Percentiles rank a stretch among this genome's conserved stretches.
These are phyloP conservation scores for Chalcis sispes DNA, from an alignment of 2,888 invertebrate species.

Conservation along the genomic window DNA sequence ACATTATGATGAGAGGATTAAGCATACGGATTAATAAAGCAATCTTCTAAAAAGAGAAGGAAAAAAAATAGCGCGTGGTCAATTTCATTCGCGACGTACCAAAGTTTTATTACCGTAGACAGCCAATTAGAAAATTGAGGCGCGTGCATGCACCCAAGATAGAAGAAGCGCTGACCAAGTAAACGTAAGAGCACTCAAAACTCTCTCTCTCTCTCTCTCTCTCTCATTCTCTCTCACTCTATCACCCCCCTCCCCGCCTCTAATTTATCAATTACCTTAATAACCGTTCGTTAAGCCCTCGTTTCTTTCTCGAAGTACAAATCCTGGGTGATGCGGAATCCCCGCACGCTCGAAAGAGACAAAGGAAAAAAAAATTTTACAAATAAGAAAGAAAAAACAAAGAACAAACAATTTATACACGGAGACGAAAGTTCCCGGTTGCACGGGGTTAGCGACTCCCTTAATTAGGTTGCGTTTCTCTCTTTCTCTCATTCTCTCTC, in stretches of 20 bases:
- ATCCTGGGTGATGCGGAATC: not conserved
- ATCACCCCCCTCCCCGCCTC: too few species aligned
- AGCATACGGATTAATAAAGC: too few species aligned
- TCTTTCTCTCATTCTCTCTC: constrained; percentile 38
- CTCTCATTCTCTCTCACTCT: too few species aligned
- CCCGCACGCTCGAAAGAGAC: not conserved
- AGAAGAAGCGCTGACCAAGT: too few species aligned
- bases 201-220: constrained; percentile 20
- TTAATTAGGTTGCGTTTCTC: constrained; percentile 68
- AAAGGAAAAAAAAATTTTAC: too few species aligned
- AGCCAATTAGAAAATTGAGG: constrained; percentile 47
- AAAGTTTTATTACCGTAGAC: too few species aligned
- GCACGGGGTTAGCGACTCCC: constrained; percentile 60
- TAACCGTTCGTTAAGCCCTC: constrained; percentile 34
- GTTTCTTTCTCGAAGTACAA: constrained; percentile 7
- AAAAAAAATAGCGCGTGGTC: too few species aligned
- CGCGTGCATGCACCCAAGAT: constrained; percentile 2
- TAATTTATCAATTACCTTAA: constrained; percentile 48
- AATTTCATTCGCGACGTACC: too few species aligned
- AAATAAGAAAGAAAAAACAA: not conserved
- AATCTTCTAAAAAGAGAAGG: too few species aligned
- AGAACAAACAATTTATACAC: not conserved
- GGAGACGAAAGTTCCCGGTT: not conserved
- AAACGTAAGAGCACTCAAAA: constrained; percentile 48
- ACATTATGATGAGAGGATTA: too few species aligned